phyloP scores from a whole-genome alignment of 2,113 vertebrate genomes.

The Scomber colias region DNA sequence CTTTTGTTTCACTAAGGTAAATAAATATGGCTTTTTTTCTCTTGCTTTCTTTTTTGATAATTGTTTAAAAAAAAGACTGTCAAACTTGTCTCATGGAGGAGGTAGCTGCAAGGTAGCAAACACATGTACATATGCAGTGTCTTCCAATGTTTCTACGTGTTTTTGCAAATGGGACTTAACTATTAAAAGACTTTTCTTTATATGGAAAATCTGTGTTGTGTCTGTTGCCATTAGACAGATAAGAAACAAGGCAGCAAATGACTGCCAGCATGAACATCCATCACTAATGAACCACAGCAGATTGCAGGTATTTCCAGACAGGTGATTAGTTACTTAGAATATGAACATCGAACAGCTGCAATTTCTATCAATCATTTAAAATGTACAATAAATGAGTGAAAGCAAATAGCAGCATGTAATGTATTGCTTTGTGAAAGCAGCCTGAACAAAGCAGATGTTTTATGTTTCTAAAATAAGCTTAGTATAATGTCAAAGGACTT shows the following conservation, averaged over 20 bases:
- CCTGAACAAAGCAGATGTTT: background rate
- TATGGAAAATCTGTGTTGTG: constrained; percentile 57
- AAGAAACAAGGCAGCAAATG: background rate
- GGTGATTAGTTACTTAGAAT: background rate
- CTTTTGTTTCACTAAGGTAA: constrained; percentile 74
- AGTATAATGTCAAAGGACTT: too few species aligned
- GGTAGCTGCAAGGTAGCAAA: constrained; percentile 80
- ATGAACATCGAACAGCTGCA: background rate
- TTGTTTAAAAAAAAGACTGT: constrained; percentile 50
- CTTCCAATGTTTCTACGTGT: constrained; percentile 81
- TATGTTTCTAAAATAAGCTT: too few species aligned
- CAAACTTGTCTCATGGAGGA: constrained; percentile 70
- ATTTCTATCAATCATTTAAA: background rate
- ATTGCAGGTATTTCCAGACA: background rate
- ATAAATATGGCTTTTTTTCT: constrained; percentile 62
- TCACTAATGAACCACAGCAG: background rate
- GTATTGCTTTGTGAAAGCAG: background rate
- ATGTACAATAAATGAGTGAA: background rate
- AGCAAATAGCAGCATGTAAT: background rate
- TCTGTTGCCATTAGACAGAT: background rate
- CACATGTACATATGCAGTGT: constrained; percentile 77
- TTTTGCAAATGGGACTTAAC: constrained; percentile 80
- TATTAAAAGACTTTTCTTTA: constrained; percentile 82
- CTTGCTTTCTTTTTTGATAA: constrained; percentile 70
- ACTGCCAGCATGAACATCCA: background rate